Evolutionary conservation across 2,797 vertebrate species (phyloP), one percentile per base, ranked within the genome.

Genomic region (Tapera naevia): DNA sequence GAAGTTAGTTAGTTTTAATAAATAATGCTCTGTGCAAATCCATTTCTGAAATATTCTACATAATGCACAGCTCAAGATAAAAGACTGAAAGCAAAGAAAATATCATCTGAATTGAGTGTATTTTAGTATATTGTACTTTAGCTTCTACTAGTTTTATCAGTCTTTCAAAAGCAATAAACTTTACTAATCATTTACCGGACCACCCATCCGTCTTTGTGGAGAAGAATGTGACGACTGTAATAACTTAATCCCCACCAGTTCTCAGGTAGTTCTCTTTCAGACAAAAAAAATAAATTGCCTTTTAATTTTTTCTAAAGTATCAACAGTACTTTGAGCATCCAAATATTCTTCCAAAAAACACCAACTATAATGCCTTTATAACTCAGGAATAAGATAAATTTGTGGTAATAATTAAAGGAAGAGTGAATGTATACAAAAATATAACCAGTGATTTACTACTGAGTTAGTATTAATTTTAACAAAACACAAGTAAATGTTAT

Each of bases 31-130:
- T 56, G n/a, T 43, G 51, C 57, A 76, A 80, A 53, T 39, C 21
- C 50, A 73, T 39, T 91, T 95, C 84, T 91, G 67, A 95, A 96
- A 92, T 35, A 92, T 18, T 94, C 13, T 70, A 53, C 1, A 18
- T 69, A 58, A 85, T 79, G 62, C 33, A 79, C 13, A 57, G 43
- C 15, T 86, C 58, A 94, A 95, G 27, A 94, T 30, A 46, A 17
- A 57, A 71, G 17, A 48, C 54, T 83, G 84, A 89, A 91, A 71
- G 19, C 33, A 78, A 74, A 70, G 17, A 35, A 91, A 81, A 35
- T 5, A 61, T 39, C 1, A 67, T n/a, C 27, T 62, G 54, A 81
- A 71, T 24, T 43, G 24, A 78, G 14, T 41, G 19, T 21, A n/a
- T 51, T 86, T 80, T 35, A 58, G 30, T 12, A 62, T 23, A 80